Evolutionary conservation across 2,113 vertebrate species (phyloP).

Genomic region (Casuarius casuarius): DNA sequence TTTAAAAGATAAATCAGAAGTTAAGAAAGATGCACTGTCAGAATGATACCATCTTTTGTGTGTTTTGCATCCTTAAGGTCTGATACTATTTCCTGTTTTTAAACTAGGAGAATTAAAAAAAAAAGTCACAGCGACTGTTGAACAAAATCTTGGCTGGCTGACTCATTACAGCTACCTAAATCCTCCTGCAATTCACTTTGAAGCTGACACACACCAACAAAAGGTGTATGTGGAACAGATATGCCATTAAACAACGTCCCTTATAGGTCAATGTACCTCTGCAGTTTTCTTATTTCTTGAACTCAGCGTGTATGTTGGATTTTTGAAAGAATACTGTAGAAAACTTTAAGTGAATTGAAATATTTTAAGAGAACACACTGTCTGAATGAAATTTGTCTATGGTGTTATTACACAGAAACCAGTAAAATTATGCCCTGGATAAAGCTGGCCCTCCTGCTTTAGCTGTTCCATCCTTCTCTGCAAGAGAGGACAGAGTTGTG

Average conservation of each 20-base stretch:
- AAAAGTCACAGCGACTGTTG: background rate
- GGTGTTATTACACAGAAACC: background rate
- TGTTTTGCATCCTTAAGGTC: slow-evolving; percentile 45
- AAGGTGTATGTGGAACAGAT: background rate
- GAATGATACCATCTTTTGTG: slow-evolving; percentile 71
- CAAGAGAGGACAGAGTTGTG: background rate
- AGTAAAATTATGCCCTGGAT: background rate
- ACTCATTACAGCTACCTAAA: background rate
- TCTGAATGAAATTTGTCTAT: background rate
- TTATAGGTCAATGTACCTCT: background rate
- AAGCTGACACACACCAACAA: slow-evolving; percentile 11
- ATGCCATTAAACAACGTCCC: background rate
- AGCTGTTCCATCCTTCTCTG: background rate
- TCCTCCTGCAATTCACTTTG: background rate
- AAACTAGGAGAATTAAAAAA: background rate
- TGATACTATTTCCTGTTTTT: slow-evolving; percentile 41
- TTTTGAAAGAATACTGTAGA: background rate
- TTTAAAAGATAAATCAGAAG: slow-evolving; percentile 82
- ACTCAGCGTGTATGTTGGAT: background rate
- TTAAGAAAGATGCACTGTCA: slow-evolving; percentile 73
- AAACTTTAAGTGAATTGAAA: background rate
- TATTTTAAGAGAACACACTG: background rate
- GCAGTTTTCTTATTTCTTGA: background rate
- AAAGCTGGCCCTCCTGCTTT: background rate
- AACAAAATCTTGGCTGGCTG: background rate